These are phyloP conservation scores for Andricus curvator DNA, from an alignment of 2,888 invertebrate species.

Conservation along the genomic window DNA sequence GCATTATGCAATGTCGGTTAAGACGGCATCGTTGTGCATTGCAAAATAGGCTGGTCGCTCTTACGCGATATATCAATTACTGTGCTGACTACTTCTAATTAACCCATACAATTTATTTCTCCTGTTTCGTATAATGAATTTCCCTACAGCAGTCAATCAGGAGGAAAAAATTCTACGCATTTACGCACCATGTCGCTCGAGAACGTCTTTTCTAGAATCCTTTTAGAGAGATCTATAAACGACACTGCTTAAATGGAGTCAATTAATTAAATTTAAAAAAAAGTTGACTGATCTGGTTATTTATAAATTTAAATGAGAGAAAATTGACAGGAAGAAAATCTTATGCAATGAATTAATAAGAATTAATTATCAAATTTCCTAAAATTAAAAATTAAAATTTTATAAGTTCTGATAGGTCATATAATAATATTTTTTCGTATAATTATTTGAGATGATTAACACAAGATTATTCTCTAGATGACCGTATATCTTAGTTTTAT, in stretches of 20 bases:
- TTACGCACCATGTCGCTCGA: background rate
- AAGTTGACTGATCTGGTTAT: background rate
- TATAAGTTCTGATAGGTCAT: too few relatives aligned
- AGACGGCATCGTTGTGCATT: slow-evolving; percentile 11
- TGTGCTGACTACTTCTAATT: slow-evolving; percentile 29
- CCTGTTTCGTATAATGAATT: slow-evolving; percentile 22
- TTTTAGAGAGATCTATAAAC: background rate
- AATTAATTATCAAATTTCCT: background rate
- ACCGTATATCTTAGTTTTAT: too few relatives aligned
- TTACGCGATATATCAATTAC: slow-evolving; percentile 30
- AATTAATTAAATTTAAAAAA: background rate
- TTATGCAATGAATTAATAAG: background rate
- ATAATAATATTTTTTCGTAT: too few relatives aligned
- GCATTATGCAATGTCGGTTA: background rate
- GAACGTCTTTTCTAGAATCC: slow-evolving; percentile 8
- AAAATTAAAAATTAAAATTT: too few relatives aligned
- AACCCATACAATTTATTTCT: slow-evolving; percentile 17
- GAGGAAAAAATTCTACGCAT: background rate
- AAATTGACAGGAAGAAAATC: background rate
- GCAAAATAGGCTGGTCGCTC: slow-evolving; percentile 17
- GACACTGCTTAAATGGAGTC: background rate
- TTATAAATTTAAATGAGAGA: slow-evolving; percentile 2
- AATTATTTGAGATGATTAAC: too few relatives aligned
- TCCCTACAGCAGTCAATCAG: background rate
- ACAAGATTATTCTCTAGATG: too few relatives aligned